Evolutionary conservation across 2,888 invertebrate genomes (phyloP), one percentile per base, ranked within the genome.

Genomic region (Phymatocera aterrima): DNA sequence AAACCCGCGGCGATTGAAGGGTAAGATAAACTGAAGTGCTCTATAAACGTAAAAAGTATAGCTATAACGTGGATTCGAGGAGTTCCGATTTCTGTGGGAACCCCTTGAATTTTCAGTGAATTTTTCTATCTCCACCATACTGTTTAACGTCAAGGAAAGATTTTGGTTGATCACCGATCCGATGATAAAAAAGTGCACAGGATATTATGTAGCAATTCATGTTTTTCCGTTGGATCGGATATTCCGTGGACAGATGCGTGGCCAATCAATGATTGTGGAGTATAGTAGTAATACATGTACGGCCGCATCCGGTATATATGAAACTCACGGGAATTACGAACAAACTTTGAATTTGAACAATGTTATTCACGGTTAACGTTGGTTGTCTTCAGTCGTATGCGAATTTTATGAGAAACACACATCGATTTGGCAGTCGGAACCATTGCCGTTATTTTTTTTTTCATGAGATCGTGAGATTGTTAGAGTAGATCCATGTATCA

Each of bases 201-300:
- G n/a, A n/a, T n/a, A n/a, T n/a, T n/a, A n/a, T n/a, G n/a, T n/a
- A n/a, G n/a, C n/a, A n/a, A n/a, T n/a, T n/a, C n/a, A 43, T 12
- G 54, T 15, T n/a, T 54, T 8, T 18, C 8, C n/a, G 10, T 8
- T 18, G 8, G 1, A 40, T 51, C 18, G 18, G 21, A 18, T 21
- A 64, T 64, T n/a, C 5, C 21, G 65, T 10, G 65, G 40, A 40
- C 65, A 40, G 65, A 65, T 65, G 65, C 24, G 34, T 37, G 10
- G 37, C 40, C 65, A 40, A 65, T 65, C 40, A 15, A 65, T 40
- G 65, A 37, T n/a, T 40, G 64, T 37, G 37, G 37, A 37, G 64
- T 34, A 21, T 21, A 51, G 18, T 10, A 51, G 24, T n/a, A n/a
- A n/a, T n/a, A n/a, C n/a, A n/a, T 18, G 54, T 54, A 34, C 18